Percentiles rank a stretch among this genome's conserved stretches.
phyloP scores from a whole-genome alignment of 2,888 invertebrate genomes.

The Lycia hirtaria region DNA sequence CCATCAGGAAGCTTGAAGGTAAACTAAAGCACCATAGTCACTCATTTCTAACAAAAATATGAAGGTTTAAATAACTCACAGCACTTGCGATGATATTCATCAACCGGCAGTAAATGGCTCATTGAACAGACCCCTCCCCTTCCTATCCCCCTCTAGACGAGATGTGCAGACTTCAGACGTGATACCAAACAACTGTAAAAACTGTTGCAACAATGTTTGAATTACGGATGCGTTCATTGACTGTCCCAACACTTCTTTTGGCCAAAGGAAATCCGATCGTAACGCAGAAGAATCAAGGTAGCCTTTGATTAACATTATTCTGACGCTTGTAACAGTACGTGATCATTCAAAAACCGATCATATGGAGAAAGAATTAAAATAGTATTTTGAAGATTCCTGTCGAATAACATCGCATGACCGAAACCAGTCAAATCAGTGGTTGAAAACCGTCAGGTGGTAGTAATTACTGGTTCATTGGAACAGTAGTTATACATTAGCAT shows the following conservation, averaged over 20 bases:
- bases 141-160: background rate
- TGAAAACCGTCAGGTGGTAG: slow-evolving; percentile 31
- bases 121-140: background rate
- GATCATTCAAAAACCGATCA: slow-evolving; percentile 12
- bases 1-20: background rate
- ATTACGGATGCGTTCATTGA: slow-evolving; percentile 35
- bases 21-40: background rate
- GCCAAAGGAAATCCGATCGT: slow-evolving; percentile 15
- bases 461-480: slow-evolving; percentile 22
- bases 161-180: slow-evolving; percentile 9
- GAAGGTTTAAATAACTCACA: background rate
- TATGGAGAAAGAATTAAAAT: background rate
- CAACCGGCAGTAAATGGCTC: background rate
- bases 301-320: slow-evolving; percentile 28
- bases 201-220: slow-evolving; percentile 28
- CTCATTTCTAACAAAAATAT: background rate
- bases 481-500: slow-evolving; percentile 36
- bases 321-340: slow-evolving; percentile 17
- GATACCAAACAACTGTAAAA: slow-evolving; percentile 30
- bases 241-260: slow-evolving; percentile 20
- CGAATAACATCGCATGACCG: slow-evolving; percentile 27
- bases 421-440: slow-evolving; percentile 24
- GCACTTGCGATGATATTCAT: background rate
- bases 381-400: background rate
- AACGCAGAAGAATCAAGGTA: background rate